phyloP scores from a whole-genome alignment of 2,888 invertebrate genomes.

The Malacosoma neustria region DNA sequence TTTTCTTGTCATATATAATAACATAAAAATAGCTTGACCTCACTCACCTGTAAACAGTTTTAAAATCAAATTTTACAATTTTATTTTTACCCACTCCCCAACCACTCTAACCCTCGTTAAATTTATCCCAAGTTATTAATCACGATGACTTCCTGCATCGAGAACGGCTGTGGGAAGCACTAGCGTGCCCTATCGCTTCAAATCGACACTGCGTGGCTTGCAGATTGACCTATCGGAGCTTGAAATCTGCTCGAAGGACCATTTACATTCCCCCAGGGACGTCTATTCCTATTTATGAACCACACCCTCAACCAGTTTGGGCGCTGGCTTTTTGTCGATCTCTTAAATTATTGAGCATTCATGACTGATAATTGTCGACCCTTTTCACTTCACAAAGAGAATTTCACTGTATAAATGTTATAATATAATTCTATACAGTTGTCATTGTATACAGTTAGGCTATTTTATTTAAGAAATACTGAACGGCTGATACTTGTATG shows the following conservation, averaged over 20 bases:
- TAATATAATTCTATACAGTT: too few relatives aligned
- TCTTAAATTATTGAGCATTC: too few relatives aligned
- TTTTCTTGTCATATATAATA: too few relatives aligned
- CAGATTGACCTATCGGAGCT: conserved; percentile 18
- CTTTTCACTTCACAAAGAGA: too few relatives aligned
- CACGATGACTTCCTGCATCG: conserved; percentile 5
- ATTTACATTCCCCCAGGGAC: conserved; percentile 18
- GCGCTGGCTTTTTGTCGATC: too few relatives aligned
- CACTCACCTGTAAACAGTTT: too few relatives aligned
- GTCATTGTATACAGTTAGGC: too few relatives aligned
- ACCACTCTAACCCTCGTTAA: conserved; percentile 3
- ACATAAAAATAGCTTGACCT: too few relatives aligned
- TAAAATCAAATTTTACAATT: too few relatives aligned
- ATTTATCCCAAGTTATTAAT: conserved; percentile 8
- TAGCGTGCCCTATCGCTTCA: conserved; percentile 25
- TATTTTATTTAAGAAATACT: too few relatives aligned
- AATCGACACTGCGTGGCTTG: conserved; percentile 16
- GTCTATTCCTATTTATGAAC: conserved; percentile 4
- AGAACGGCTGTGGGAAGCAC: conserved; percentile 7
- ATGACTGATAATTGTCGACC: neutral
- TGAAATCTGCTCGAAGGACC: conserved; percentile 28
- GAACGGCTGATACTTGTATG: too few relatives aligned
- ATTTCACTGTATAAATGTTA: too few relatives aligned
- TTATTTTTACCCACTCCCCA: neutral
- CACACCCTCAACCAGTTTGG: conserved; percentile 1